Conservation (phyloP, 2,113 vertebrate genomes). For the Chelonoidis abingdonii region DNA sequence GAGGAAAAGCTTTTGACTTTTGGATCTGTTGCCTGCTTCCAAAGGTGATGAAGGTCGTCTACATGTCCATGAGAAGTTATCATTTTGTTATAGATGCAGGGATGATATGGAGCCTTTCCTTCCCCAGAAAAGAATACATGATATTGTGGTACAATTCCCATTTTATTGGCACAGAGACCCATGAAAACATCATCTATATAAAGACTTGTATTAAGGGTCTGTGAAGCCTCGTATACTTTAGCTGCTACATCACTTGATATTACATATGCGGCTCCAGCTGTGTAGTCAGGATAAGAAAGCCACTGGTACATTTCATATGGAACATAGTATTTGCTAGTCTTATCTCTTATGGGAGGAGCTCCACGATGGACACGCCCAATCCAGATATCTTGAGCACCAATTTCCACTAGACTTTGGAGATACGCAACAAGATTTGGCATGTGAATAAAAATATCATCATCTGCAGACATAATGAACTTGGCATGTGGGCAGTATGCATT, state of each 20-base stretch:
- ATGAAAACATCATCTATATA: conserved; percentile 98
- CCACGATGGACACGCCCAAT: conserved; percentile 91
- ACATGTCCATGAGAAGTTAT: conserved; percentile 94
- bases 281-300: conserved; percentile 94
- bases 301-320: conserved; percentile 91
- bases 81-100: conserved; percentile 94
- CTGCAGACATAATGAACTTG: conserved; percentile 92
- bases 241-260: conserved; percentile 88
- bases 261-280: conserved; percentile 91
- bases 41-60: conserved; percentile 84
- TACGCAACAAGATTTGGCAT: conserved; percentile 91
- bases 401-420: conserved; percentile 80
- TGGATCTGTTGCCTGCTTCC: conserved; percentile 85
- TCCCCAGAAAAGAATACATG: conserved; percentile 93
- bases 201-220: conserved; percentile 88
- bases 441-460: conserved; percentile 96
- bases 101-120: conserved; percentile 89
- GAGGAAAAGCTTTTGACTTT: conserved; percentile 73
- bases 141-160: conserved; percentile 87
- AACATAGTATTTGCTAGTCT: conserved; percentile 91
- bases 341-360: conserved; percentile 86
- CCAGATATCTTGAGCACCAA: conserved; percentile 87
- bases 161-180: conserved; percentile 92
- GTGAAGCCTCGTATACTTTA: conserved; percentile 89
- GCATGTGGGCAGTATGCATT: conserved; percentile 89